Evolutionary conservation across 1,140 invertebrate species (phyloP).

Genomic region (Antheraea mylitta): DNA sequence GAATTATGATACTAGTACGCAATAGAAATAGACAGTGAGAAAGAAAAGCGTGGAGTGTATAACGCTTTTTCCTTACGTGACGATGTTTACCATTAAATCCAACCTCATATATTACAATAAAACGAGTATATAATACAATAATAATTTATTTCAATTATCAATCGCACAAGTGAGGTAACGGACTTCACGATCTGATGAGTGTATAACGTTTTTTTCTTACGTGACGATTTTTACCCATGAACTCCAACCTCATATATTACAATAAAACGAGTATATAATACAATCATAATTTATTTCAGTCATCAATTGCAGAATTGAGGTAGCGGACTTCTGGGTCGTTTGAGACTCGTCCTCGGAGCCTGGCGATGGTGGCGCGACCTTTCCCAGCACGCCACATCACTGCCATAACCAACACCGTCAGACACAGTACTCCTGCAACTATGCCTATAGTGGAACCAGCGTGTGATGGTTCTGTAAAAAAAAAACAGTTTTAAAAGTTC

Average conservation of each 20-base stretch:
- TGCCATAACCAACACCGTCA: slow-evolving; percentile 12
- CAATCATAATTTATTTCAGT: slow-evolving; percentile 42
- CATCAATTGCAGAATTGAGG: slow-evolving; percentile 46
- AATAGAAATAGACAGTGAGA: too few species aligned
- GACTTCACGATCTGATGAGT: slow-evolving; percentile 52
- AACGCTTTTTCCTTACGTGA: too few species aligned
- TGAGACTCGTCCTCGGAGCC: slow-evolving; percentile 35
- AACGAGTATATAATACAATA: slow-evolving; percentile 13
- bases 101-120: too few species aligned
- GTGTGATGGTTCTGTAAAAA: background rate
- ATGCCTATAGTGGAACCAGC: background rate
- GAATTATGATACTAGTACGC: too few species aligned
- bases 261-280: background rate
- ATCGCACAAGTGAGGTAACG: slow-evolving; percentile 47
- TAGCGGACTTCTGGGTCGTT: slow-evolving; percentile 57
- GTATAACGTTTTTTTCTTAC: too few species aligned
- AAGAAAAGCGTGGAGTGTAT: too few species aligned
- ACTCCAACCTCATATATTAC: too few species aligned
- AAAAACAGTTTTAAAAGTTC: background rate
- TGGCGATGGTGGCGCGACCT: slow-evolving; percentile 28
- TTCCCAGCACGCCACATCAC: slow-evolving; percentile 25
- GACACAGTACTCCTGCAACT: background rate
- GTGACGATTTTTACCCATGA: too few species aligned
- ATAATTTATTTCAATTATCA: slow-evolving; percentile 49
- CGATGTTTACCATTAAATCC: too few species aligned